Conservation (phyloP, 2,797 vertebrate genomes). For the Chanos chanos region DNA sequence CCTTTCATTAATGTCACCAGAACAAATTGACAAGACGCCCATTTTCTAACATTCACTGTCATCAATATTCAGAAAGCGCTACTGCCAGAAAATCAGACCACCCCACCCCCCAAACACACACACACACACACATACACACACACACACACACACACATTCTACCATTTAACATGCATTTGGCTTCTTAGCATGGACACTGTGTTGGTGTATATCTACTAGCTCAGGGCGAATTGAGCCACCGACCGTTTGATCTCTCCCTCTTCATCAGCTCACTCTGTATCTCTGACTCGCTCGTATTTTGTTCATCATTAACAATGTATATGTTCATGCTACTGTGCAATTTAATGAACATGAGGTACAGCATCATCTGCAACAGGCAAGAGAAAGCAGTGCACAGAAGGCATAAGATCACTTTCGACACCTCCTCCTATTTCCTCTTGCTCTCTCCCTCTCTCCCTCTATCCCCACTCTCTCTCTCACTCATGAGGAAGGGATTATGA, state of each 20-base stretch:
- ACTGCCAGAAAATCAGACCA: too few relatives aligned
- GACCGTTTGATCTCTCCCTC: conserved; percentile 19
- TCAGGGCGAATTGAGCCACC: conserved; percentile 9
- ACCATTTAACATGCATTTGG: conserved; percentile 19
- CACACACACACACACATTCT: conserved; percentile 30
- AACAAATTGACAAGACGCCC: too few relatives aligned
- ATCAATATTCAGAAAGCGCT: too few relatives aligned
- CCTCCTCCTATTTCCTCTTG: neutral
- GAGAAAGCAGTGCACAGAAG: conserved; percentile 7
- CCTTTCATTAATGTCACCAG: too few relatives aligned
- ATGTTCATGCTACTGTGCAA: conserved; percentile 22
- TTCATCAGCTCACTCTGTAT: conserved; percentile 8
- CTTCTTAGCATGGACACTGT: conserved; percentile 22
- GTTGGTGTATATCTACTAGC: conserved; percentile 16
- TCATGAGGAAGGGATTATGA: conserved; percentile 26
- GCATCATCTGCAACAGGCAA: conserved; percentile 11
- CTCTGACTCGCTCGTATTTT: conserved; percentile 24
- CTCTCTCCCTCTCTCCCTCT: neutral
- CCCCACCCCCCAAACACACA: too few relatives aligned
- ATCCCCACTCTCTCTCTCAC: conserved; percentile 3
- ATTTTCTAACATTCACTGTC: too few relatives aligned
- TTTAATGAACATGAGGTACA: conserved; percentile 27
- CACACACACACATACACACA: too few relatives aligned
- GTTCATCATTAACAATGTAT: conserved; percentile 32
- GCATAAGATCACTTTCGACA: neutral